Conservation (phyloP, 2,113 vertebrate species). For the Odocoileus hemionus region DNA sequence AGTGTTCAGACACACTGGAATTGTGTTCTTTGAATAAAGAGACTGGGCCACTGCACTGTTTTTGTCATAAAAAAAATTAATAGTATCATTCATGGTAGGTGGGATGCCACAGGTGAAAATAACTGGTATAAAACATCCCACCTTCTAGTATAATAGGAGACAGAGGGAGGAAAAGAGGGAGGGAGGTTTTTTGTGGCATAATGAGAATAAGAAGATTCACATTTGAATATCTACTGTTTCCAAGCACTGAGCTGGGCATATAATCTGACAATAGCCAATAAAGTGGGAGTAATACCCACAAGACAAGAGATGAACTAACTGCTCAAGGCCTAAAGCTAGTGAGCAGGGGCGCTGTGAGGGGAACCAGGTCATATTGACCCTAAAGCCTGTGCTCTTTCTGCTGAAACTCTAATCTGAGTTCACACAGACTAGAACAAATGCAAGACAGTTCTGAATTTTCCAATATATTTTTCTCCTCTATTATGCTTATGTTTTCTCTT, state of each 20-base stretch:
- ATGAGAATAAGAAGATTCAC: neutral
- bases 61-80: neutral
- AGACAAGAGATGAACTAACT: neutral
- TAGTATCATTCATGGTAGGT: neutral
- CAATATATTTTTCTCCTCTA: neutral
- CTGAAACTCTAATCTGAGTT: neutral
- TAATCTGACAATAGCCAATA: neutral
- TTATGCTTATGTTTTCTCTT: conserved; percentile 7
- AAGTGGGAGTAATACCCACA: neutral
- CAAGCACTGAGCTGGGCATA: neutral
- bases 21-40: neutral
- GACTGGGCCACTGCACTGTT: neutral
- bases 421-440: neutral
- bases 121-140: neutral
- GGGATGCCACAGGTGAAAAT: neutral
- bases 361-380: neutral
- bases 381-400: neutral
- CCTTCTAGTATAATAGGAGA: neutral
- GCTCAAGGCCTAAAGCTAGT: neutral
- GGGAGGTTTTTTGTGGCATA: neutral
- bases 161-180: neutral
- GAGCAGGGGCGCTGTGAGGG: neutral
- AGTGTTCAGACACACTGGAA: neutral
- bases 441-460: neutral
- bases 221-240: neutral